Percentiles rank a stretch among this genome's conserved stretches.
phyloP scores from a whole-genome alignment of 2,797 vertebrate genomes.

The Rhabdophis nuchalis region DNA sequence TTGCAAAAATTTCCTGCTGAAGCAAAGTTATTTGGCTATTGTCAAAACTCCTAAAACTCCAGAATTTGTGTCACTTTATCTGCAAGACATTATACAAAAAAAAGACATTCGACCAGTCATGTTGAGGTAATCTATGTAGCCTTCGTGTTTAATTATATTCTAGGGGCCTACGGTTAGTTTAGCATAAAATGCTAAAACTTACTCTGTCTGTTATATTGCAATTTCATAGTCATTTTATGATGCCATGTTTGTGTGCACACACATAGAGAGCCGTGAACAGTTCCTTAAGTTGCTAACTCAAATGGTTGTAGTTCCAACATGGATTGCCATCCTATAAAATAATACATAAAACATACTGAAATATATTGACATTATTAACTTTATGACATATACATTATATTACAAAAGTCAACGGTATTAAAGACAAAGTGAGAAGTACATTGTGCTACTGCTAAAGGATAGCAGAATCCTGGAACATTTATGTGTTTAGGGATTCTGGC shows the following conservation, averaged over 20 bases:
- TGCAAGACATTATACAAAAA: background rate
- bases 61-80: background rate
- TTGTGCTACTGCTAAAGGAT: background rate
- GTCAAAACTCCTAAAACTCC: background rate
- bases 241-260: background rate
- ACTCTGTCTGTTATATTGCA: background rate
- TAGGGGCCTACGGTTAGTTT: background rate
- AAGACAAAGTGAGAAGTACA: background rate
- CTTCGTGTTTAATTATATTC: conserved; percentile 12
- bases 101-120: accelerated
- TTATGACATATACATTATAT: background rate
- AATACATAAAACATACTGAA: conserved; percentile 8
- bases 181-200: accelerated
- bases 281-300: background rate
- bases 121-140: accelerated
- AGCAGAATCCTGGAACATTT: background rate
- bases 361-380: conserved; percentile 18
- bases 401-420: background rate
- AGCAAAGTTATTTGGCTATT: background rate
- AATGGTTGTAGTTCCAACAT: background rate
- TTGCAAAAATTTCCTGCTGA: background rate
- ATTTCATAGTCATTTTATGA: background rate
- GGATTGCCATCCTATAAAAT: background rate
- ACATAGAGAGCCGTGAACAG: background rate
- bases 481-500: background rate